phyloP scores from a whole-genome alignment of 2,797 vertebrate genomes.

The Halcyon leucocephala region DNA sequence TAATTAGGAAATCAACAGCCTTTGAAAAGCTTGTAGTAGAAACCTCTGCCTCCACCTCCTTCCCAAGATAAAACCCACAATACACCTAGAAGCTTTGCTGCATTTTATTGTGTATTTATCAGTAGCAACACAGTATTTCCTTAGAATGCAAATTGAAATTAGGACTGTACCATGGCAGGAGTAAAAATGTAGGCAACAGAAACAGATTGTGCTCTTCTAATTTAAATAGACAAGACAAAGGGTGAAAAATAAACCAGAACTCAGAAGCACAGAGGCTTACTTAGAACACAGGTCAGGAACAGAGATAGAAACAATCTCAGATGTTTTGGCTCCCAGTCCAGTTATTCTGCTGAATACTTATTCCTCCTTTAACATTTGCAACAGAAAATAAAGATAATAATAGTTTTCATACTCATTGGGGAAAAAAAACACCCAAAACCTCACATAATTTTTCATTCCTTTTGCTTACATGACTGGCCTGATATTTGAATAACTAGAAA shows the following conservation, averaged over 20 bases:
- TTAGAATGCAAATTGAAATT: background rate
- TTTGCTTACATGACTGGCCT: background rate
- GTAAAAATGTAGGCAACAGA: background rate
- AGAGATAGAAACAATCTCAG: background rate
- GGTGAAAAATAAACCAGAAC: background rate
- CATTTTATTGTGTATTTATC: background rate
- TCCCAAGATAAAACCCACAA: background rate
- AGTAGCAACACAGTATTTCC: background rate
- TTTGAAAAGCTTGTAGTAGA: background rate
- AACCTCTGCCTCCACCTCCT: background rate
- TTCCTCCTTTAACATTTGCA: background rate
- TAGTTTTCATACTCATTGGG: background rate
- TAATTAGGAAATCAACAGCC: slow-evolving; percentile 8
- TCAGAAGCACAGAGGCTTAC: background rate
- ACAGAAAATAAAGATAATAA: background rate
- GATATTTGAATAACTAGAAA: slow-evolving; percentile 16
- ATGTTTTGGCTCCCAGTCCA: background rate
- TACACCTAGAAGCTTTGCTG: background rate
- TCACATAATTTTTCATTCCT: background rate
- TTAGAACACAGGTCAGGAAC: background rate
- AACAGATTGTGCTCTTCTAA: background rate
- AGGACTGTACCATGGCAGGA: background rate
- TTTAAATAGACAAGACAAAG: background rate
- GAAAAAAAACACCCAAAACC: background rate
- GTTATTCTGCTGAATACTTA: background rate